These are phyloP conservation scores for Lepidonotus clava DNA, from an alignment of 2,888 invertebrate genomes.

Conservation along the genomic window DNA sequence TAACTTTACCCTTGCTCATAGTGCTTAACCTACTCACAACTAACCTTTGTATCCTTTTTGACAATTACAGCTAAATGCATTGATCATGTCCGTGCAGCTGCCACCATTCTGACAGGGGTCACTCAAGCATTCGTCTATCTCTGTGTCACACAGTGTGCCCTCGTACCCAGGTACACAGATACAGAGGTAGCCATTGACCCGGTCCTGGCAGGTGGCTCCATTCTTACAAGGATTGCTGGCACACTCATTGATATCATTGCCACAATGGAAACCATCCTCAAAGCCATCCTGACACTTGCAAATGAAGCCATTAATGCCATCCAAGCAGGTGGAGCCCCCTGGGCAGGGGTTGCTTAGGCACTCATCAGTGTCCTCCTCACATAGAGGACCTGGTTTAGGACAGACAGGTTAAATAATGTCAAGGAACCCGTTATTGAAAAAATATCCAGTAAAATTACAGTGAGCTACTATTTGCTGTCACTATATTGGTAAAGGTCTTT, in stretches of 20 bases:
- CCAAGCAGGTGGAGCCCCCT: not conserved
- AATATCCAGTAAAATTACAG: no score
- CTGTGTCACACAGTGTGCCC: constrained; percentile 85
- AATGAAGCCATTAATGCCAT: not conserved
- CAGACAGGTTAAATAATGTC: no score
- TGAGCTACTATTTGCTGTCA: no score
- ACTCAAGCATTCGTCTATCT: constrained; percentile 91
- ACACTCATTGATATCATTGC: constrained; percentile 83
- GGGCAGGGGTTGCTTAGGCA: constrained; percentile 25
- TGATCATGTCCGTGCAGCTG: not conserved
- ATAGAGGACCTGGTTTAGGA: no score
- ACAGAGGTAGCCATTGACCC: constrained; percentile 25
- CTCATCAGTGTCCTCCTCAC: constrained; percentile 58
- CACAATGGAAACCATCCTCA: constrained; percentile 48
- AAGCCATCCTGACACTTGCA: constrained; percentile 19
- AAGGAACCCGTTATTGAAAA: no score
- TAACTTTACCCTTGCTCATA: no score
- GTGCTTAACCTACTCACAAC: no score
- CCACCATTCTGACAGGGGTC: constrained; percentile 90
- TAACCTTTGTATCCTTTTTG: not conserved
- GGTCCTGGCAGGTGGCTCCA: constrained; percentile 91
- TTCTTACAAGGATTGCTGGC: constrained; percentile 97
- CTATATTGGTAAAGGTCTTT: no score
- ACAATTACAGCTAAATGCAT: constrained; percentile 60
- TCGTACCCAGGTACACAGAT: constrained; percentile 41